Base-by-base conservation (phyloP, 2,888 invertebrate genomes). In the Tyria jacobaeae region DNA sequence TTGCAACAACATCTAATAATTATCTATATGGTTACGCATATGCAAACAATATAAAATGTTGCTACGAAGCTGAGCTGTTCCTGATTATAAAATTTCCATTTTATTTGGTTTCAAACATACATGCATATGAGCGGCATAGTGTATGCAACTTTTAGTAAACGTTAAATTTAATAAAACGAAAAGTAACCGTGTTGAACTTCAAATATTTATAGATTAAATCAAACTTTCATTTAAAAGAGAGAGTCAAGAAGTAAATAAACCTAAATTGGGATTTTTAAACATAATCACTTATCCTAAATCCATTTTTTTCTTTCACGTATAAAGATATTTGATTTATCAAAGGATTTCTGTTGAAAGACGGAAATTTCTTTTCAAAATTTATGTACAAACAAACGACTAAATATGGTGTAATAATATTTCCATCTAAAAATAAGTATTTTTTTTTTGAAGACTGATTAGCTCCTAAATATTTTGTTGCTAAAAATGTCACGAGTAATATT, bases 281-380 rank as follows among this genome's bases (percentile, higher is more conserved):
- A 17, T n/a, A 52, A 52, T n/a, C 17, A 24, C 17, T 4, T 24
- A 7, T 35, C 21, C 9, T 37, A 52, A 37, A 37, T 37, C 14
- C 52, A 24, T 39, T 39, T 53, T 35, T 14, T 50, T 24, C 53
- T 39, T 53, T 39, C 39, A 39, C 24, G 37, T 53, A 7, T 35
- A 51, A 9, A 15, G 37, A n/a, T 37, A 39, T 53, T 53, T 53
- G n/a, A 50, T 52, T 52, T 52, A 52, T 52, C 35, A 12, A 37
- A 52, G 15, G 35, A 12, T 34, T 21, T 51, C n/a, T n/a, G 14
- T 37, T 24, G 21, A 3, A 14, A 21, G 17, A 35, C 15, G 35
- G 12, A 21, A 52, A 35, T 27, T 31, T n/a, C 31, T 50, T 31
- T 44, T 21, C 44, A 4, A 21, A 44, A 10, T 44, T 21, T 44